Percentiles rank a stretch among this genome's conserved stretches.
phyloP scores from a whole-genome alignment of 2,797 vertebrate genomes.

The Catharus ustulatus region DNA sequence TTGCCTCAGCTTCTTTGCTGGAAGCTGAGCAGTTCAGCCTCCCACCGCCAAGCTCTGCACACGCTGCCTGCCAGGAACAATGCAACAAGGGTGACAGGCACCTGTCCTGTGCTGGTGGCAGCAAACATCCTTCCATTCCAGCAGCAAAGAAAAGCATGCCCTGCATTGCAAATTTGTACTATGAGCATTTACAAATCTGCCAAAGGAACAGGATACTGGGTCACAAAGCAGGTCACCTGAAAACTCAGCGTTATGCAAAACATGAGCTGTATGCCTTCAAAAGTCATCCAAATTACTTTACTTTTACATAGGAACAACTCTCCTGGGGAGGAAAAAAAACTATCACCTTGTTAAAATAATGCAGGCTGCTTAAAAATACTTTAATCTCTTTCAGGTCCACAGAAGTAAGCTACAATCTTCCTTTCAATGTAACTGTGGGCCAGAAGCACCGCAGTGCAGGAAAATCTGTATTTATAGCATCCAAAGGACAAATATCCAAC shows the following conservation, averaged over 20 bases:
- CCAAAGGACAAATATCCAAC: not conserved
- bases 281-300: slow-evolving; percentile 53
- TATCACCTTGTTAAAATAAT: slow-evolving; percentile 23
- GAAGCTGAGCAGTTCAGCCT: slow-evolving; percentile 8
- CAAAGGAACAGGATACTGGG: slow-evolving; percentile 26
- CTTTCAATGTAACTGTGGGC: not conserved
- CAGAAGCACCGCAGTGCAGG: not conserved
- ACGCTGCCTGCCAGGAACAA: not conserved
- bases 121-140: not conserved
- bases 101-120: not conserved
- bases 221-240: slow-evolving; percentile 65
- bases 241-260: slow-evolving; percentile 72
- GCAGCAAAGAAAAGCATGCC: not conserved
- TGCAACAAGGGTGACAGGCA: not conserved
- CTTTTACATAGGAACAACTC: slow-evolving; percentile 24
- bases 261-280: not conserved
- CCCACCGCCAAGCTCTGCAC: not conserved
- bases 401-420: not conserved
- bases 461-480: not conserved
- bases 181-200: not conserved
- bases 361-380: not conserved
- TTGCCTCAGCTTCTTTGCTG: not conserved
- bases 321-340: not conserved
- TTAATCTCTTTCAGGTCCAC: not conserved
- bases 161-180: not conserved